A percentile compares a stretch with the other conserved stretches of the same genome.
These are phyloP conservation scores for Lophius piscatorius DNA, from an alignment of 2,113 vertebrate genomes.

Conservation along the genomic window DNA sequence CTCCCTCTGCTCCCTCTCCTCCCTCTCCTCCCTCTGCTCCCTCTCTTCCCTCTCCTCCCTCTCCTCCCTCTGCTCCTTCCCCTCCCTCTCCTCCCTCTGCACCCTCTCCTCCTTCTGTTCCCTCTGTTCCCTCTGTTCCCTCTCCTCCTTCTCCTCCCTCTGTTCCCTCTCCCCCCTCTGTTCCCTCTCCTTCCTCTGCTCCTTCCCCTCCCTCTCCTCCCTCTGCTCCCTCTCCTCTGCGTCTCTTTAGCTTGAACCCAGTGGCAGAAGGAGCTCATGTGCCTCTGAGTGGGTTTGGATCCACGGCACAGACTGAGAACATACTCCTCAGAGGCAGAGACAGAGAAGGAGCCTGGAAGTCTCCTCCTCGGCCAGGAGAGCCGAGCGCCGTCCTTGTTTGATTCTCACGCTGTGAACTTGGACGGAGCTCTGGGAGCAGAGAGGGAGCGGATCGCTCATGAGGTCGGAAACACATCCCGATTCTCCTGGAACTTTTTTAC, in stretches of 20 bases:
- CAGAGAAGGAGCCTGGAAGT: slow-evolving; percentile 33
- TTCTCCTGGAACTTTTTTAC: slow-evolving; percentile 77
- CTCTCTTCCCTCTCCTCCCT: too few relatives aligned
- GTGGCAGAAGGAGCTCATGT: slow-evolving; percentile 46
- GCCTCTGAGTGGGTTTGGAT: slow-evolving; percentile 50
- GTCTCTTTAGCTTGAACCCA: slow-evolving; percentile 56
- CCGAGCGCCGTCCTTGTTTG: slow-evolving; percentile 53
- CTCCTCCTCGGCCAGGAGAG: slow-evolving; percentile 64
- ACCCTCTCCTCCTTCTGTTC: too few relatives aligned
- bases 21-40: too few relatives aligned
- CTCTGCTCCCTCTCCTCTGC: slow-evolving; percentile 28
- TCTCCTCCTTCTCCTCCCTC: too few relatives aligned
- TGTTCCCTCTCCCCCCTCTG: too few relatives aligned
- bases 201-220: too few relatives aligned
- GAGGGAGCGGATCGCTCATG: slow-evolving; percentile 75
- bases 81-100: too few relatives aligned
- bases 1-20: too few relatives aligned
- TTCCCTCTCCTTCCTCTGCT: too few relatives aligned
- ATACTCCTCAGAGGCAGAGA: slow-evolving; percentile 54
- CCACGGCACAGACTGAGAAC: slow-evolving; percentile 50
- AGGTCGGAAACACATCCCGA: slow-evolving; percentile 80
- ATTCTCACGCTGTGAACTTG: slow-evolving; percentile 80
- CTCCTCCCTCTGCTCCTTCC: too few relatives aligned
- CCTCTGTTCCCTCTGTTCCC: too few relatives aligned
- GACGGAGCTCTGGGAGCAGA: slow-evolving; percentile 76